phyloP scores from a whole-genome alignment of 2,888 invertebrate species.

The Eumacrocentrus americanus region DNA sequence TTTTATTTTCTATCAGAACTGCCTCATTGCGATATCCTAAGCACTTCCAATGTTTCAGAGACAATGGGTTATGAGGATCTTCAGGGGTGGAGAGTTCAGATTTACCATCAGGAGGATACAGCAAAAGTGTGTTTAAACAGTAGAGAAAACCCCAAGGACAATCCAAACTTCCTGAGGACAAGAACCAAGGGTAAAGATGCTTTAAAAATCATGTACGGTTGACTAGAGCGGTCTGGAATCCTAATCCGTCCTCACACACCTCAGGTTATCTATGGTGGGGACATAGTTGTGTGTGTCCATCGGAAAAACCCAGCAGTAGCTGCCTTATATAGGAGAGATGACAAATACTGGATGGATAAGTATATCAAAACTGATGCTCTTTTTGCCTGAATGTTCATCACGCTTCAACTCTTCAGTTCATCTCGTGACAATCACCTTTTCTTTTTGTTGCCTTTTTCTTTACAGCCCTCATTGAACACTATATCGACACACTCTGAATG shows the following conservation, averaged over 20 bases:
- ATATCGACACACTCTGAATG: conserved; percentile 19
- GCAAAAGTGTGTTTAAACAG: too few relatives aligned
- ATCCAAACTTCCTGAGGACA: conserved; percentile 14
- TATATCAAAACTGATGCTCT: conserved; percentile 4
- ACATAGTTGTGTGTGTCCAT: too few relatives aligned
- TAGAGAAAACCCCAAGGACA: too few relatives aligned
- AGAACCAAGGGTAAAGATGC: background rate
- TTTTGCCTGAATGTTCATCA: conserved; percentile 11
- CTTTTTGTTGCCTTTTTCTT: background rate
- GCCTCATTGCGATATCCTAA: too few relatives aligned
- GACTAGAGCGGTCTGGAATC: conserved; percentile 19
- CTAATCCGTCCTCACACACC: conserved; percentile 22
- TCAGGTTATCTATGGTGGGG: too few relatives aligned
- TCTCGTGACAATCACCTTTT: background rate
- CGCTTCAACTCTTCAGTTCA: conserved; percentile 17
- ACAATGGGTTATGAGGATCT: too few relatives aligned
- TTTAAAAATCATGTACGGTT: conserved; percentile 19
- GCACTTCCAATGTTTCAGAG: too few relatives aligned
- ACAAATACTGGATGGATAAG: conserved; percentile 4
- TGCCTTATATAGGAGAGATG: conserved; percentile 8
- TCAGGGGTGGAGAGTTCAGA: too few relatives aligned
- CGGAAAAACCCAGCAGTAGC: background rate
- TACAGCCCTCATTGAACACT: background rate
- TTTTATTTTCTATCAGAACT: too few relatives aligned
- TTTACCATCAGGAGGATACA: too few relatives aligned